Conservation (phyloP, 2,113 vertebrate genomes). For the Cyphomyrus plagiostoma region DNA sequence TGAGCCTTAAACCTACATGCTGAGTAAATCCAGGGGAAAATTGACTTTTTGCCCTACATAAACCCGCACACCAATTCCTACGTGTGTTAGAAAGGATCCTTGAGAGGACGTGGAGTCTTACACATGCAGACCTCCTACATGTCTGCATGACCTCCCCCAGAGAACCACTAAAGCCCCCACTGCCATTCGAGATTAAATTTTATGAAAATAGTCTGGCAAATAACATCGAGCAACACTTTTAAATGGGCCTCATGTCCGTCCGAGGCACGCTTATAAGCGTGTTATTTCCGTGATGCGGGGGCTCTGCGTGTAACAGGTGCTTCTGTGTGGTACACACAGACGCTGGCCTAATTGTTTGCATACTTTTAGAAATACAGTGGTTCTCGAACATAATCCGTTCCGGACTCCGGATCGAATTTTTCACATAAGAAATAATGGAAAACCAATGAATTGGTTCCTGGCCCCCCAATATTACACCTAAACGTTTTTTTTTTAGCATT, state of each 20-base stretch:
- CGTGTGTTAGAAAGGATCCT: conserved; percentile 16
- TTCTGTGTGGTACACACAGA: not conserved
- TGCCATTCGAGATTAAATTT: not conserved
- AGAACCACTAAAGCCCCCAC: not conserved
- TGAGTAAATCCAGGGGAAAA: not conserved
- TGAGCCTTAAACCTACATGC: not conserved
- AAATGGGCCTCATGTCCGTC: not conserved
- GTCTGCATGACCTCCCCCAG: conserved; percentile 6
- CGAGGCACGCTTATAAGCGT: not conserved
- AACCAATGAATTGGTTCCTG: too few relatives aligned
- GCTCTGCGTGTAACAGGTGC: not conserved
- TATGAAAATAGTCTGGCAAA: not conserved
- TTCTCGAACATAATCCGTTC: too few relatives aligned
- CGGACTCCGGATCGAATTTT: too few relatives aligned
- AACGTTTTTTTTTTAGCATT: too few relatives aligned
- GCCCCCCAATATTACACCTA: too few relatives aligned
- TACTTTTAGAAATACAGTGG: not conserved
- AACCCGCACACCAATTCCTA: not conserved
- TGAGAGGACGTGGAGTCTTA: conserved; percentile 23
- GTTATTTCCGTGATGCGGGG: not conserved
- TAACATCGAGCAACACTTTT: not conserved
- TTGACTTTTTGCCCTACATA: not conserved
- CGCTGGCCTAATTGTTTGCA: not conserved
- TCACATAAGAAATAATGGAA: too few relatives aligned
- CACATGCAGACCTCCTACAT: conserved; percentile 36